Evolutionary conservation across 2,888 invertebrate species (phyloP).

Genomic region (Dynastes grantii): DNA sequence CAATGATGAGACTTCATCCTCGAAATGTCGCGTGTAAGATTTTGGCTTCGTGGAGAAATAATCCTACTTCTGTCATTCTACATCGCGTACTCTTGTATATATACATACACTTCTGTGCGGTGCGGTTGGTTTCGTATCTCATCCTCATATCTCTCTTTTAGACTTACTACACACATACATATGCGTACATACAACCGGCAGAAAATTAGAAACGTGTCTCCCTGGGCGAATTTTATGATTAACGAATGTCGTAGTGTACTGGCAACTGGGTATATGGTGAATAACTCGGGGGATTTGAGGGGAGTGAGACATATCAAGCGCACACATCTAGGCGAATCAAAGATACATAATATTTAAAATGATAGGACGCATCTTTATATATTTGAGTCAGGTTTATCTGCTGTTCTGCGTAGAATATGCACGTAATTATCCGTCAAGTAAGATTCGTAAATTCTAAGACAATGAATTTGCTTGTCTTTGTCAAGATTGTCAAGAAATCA

Average conservation of each 20-base stretch:
- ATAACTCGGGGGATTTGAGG: slow-evolving; percentile 26
- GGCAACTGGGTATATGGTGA: slow-evolving; percentile 27
- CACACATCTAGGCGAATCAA: slow-evolving; percentile 26
- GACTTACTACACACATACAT: slow-evolving; percentile 27
- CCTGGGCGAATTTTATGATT: slow-evolving; percentile 52
- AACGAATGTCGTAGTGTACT: slow-evolving; percentile 40
- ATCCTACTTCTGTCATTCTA: slow-evolving; percentile 56
- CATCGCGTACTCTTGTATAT: background rate
- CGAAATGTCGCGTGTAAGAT: slow-evolving; percentile 60
- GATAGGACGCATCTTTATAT: slow-evolving; percentile 3
- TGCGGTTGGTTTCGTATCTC: slow-evolving; percentile 9
- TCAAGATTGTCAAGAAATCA: background rate
- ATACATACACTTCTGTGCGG: slow-evolving; percentile 9
- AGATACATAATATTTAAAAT: slow-evolving; percentile 34
- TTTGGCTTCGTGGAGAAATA: slow-evolving; percentile 55
- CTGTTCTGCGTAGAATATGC: background rate
- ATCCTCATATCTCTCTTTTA: background rate
- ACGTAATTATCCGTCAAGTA: slow-evolving; percentile 19
- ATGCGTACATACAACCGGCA: slow-evolving; percentile 2
- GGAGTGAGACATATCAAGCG: slow-evolving; percentile 31
- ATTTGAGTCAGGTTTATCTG: slow-evolving; percentile 14
- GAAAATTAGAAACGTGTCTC: slow-evolving; percentile 52
- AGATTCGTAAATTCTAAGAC: background rate
- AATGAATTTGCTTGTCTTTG: background rate
- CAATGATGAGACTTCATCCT: slow-evolving; percentile 65